These are phyloP conservation scores for Philaethria dido DNA, from an alignment of 2,888 invertebrate species.

Conservation along the genomic window DNA sequence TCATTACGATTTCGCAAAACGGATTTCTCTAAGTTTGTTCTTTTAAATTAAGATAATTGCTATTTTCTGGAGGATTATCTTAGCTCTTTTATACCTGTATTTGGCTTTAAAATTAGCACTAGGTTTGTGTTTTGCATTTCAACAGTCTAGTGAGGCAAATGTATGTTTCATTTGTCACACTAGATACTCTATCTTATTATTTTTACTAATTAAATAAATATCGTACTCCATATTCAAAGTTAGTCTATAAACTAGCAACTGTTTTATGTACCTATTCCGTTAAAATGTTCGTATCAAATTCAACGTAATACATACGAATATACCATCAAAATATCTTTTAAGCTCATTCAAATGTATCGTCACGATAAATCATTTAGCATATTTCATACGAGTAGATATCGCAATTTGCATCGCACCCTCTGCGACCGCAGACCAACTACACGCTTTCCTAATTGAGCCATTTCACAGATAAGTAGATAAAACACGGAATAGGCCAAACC, in stretches of 20 bases:
- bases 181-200: no score
- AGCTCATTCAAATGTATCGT: slow-evolving; percentile 47
- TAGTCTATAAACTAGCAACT: no score
- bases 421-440: slow-evolving; percentile 53
- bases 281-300: background rate
- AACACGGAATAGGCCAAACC: slow-evolving; percentile 74
- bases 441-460: slow-evolving; percentile 79
- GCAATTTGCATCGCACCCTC: slow-evolving; percentile 56
- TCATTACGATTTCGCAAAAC: slow-evolving; percentile 24
- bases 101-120: no score
- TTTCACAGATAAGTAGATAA: slow-evolving; percentile 83
- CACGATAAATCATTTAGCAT: slow-evolving; percentile 77
- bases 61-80: slow-evolving; percentile 4
- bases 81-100: no score
- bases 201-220: no score
- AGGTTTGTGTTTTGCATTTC: no score
- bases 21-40: slow-evolving; percentile 20
- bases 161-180: no score
- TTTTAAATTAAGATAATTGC: slow-evolving; percentile 28
- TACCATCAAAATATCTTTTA: slow-evolving; percentile 22
- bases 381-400: slow-evolving; percentile 69
- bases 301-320: background rate
- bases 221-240: no score
- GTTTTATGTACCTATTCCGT: background rate
- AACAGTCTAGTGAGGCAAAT: no score